A percentile compares a stretch with the other conserved stretches of the same genome.
Conservation (phyloP, 2,888 invertebrate species). For the Pachliopta kotzebuea region DNA sequence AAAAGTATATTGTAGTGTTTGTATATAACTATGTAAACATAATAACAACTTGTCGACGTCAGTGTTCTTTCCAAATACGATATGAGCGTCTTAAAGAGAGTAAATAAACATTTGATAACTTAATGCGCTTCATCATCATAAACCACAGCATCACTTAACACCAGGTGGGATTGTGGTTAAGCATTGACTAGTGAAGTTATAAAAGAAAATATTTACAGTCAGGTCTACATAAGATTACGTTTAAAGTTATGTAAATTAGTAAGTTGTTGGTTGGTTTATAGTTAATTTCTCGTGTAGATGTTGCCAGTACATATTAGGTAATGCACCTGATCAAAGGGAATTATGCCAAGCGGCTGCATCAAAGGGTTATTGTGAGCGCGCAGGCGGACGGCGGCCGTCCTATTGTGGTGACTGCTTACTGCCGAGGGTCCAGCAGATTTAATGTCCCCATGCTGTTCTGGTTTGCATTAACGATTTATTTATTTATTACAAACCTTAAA, state of each 20-base stretch:
- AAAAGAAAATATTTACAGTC: no score
- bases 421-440: conserved; percentile 9
- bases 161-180: no score
- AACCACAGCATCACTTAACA: no score
- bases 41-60: no score
- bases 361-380: conserved; percentile 51
- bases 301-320: conserved; percentile 31
- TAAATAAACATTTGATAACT: no score
- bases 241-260: conserved; percentile 4
- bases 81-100: no score
- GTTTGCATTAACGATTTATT: not conserved
- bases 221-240: not conserved
- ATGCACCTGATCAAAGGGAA: conserved; percentile 33
- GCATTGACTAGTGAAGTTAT: no score
- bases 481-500: no score
- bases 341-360: conserved; percentile 44
- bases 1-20: no score
- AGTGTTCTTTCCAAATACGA: no score
- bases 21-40: no score
- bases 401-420: conserved; percentile 21
- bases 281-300: conserved; percentile 12
- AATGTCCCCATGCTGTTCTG: not conserved
- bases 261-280: conserved; percentile 1
- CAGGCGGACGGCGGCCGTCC: conserved; percentile 17
- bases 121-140: no score